Evolutionary conservation across 2,797 vertebrate genomes (phyloP).

Genomic region (Leptoclinus maculatus): DNA sequence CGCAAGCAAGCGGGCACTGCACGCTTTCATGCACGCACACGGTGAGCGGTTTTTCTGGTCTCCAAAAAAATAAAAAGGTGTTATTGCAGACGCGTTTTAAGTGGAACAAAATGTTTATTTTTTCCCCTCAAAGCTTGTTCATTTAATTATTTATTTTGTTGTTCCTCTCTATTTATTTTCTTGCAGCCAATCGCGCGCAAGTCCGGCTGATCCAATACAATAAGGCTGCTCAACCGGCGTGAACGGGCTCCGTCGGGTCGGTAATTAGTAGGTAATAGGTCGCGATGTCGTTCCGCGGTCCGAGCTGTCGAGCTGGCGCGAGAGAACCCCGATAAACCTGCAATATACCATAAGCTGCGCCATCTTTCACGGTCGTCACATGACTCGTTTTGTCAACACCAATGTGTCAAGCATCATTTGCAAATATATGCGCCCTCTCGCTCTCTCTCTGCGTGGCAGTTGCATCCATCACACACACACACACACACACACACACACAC

Average conservation of each 20-base stretch:
- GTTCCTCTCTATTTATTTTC: too few relatives aligned
- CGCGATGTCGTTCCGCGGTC: slow-evolving; percentile 36
- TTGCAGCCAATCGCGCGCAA: slow-evolving; percentile 10
- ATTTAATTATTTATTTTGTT: background rate
- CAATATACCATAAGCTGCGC: slow-evolving; percentile 80
- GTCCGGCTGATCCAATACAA: slow-evolving; percentile 43
- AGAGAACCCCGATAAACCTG: slow-evolving; percentile 57
- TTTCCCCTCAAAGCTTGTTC: slow-evolving; percentile 58
- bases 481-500: too few relatives aligned
- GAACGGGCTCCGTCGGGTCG: slow-evolving; percentile 24
- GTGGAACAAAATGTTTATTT: slow-evolving; percentile 39
- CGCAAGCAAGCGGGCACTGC: slow-evolving; percentile 5
- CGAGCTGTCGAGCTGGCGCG: slow-evolving; percentile 32
- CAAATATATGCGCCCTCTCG: slow-evolving; percentile 60
- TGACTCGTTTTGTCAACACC: slow-evolving; percentile 84
- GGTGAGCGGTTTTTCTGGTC: slow-evolving; percentile 51
- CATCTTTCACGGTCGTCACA: slow-evolving; percentile 83
- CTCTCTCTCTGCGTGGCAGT: background rate
- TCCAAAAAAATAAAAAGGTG: slow-evolving; percentile 23
- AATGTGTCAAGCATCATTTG: slow-evolving; percentile 77
- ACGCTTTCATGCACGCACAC: slow-evolving; percentile 32
- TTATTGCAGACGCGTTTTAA: slow-evolving; percentile 58
- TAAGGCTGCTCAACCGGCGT: slow-evolving; percentile 19
- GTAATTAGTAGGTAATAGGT: slow-evolving; percentile 59
- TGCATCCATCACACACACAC: background rate